Percentiles rank a stretch among this genome's conserved stretches.
These are phyloP conservation scores for Enteromius treurensis DNA, from an alignment of 2,797 vertebrate species.

Conservation along the genomic window DNA sequence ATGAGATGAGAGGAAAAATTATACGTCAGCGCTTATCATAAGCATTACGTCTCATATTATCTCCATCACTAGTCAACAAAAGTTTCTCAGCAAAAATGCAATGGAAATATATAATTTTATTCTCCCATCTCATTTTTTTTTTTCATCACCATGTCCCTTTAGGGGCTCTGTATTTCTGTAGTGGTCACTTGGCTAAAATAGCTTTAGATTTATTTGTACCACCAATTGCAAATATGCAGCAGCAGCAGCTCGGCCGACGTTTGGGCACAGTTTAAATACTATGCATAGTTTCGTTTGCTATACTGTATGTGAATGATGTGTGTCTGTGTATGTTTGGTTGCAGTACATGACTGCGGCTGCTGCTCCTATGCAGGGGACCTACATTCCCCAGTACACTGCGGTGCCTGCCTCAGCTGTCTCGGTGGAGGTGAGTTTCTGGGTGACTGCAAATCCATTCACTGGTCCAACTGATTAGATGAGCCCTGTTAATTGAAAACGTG, in stretches of 20 bases:
- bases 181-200: neutral
- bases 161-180: neutral
- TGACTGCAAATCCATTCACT: slow-evolving; percentile 37
- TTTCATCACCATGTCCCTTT: neutral
- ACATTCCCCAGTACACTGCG: slow-evolving; percentile 99
- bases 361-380: slow-evolving; percentile 99
- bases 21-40: neutral
- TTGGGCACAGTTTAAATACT: neutral
- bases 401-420: slow-evolving; percentile 99
- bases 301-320: neutral
- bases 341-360: slow-evolving; percentile 99
- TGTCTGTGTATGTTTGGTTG: slow-evolving; percentile 57
- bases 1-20: neutral
- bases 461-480: slow-evolving; percentile 29
- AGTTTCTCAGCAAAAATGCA: slow-evolving; percentile 2
- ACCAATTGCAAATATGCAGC: neutral
- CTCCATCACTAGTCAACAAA: neutral
- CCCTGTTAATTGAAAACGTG: slow-evolving; percentile 41
- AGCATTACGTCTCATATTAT: neutral
- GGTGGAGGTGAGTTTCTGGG: slow-evolving; percentile 90
- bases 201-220: neutral
- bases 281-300: neutral
- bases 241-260: neutral
- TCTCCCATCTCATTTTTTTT: neutral
- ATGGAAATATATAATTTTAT: neutral